Percentiles rank a stretch among this genome's conserved stretches.
These are phyloP conservation scores for Tricholaema leucomelas DNA, from an alignment of 2,113 vertebrate genomes.

Conservation along the genomic window DNA sequence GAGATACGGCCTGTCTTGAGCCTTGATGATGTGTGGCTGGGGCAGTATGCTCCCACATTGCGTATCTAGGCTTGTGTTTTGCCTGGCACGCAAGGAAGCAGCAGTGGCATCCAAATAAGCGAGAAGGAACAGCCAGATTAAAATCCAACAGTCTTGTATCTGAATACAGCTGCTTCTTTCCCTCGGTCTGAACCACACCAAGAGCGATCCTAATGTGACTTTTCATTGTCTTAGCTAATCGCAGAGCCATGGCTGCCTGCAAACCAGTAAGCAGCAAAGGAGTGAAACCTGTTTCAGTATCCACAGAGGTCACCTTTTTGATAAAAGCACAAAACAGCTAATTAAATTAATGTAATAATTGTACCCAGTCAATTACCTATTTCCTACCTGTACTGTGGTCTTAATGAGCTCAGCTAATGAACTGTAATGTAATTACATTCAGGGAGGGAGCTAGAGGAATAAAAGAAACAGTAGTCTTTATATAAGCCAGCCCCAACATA, in stretches of 20 bases:
- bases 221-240: background rate
- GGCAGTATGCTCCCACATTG: rapidly evolving
- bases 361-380: slow-evolving; percentile 34
- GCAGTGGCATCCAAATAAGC: background rate
- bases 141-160: background rate
- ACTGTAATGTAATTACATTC: slow-evolving; percentile 55
- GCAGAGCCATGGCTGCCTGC: background rate
- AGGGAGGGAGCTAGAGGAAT: background rate
- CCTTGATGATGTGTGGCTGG: rapidly evolving
- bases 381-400: slow-evolving; percentile 41
- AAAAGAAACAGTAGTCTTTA: slow-evolving; percentile 24
- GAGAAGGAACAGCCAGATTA: background rate
- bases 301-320: slow-evolving; percentile 65
- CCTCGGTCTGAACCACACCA: background rate
- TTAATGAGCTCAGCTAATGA: slow-evolving; percentile 69
- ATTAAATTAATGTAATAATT: slow-evolving; percentile 68
- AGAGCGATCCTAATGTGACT: background rate
- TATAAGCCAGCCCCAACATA: background rate
- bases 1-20: rapidly evolving
- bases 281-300: background rate
- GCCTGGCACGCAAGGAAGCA: background rate
- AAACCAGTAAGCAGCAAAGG: background rate
- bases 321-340: slow-evolving; percentile 51
- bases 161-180: background rate
- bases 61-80: background rate